These are phyloP conservation scores for Larimichthys crocea DNA, from an alignment of 2,113 vertebrate species.

Conservation along the genomic window DNA sequence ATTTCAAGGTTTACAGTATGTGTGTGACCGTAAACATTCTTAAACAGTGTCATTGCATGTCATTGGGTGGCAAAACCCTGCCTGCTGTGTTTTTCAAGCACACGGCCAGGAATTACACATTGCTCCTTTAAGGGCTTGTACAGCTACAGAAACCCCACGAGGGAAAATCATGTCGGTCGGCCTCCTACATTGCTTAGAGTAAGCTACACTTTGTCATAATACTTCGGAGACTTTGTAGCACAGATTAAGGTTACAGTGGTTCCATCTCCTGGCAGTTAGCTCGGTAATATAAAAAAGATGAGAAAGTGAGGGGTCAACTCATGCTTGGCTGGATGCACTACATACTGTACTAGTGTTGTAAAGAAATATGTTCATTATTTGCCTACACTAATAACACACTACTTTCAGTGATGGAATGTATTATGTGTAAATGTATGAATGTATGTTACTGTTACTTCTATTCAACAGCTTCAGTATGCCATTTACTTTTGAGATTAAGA, in stretches of 20 bases:
- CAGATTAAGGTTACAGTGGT: neutral
- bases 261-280: too few species aligned
- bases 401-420: neutral
- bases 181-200: slow-evolving; percentile 7
- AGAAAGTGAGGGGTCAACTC: neutral
- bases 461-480: neutral
- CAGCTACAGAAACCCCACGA: neutral
- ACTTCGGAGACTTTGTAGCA: neutral
- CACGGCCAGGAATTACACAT: too few species aligned
- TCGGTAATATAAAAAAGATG: neutral
- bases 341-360: neutral
- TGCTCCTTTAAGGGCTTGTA: too few species aligned
- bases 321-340: neutral
- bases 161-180: slow-evolving; percentile 5
- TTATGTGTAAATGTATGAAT: too few species aligned
- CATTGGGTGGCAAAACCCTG: too few species aligned
- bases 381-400: neutral
- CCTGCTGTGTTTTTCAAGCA: too few species aligned
- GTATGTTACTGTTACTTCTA: neutral
- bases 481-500: neutral
- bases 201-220: slow-evolving; percentile 1
- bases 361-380: neutral
- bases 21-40: too few species aligned
- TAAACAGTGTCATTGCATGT: too few species aligned
- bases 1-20: too few species aligned